Conservation (phyloP, 1,140 invertebrate genomes). For the Drosophila aff. region DNA sequence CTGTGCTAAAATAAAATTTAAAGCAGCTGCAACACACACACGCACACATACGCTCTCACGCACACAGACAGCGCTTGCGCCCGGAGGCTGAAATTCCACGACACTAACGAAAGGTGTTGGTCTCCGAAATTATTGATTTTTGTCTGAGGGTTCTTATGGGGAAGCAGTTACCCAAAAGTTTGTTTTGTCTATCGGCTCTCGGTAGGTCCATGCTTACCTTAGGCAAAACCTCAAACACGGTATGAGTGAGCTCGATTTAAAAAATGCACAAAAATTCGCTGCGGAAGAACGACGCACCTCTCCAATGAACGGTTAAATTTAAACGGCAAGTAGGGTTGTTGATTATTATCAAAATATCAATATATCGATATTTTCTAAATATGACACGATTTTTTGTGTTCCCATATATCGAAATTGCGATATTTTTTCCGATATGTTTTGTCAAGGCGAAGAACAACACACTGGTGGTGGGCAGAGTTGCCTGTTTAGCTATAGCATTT, state of each 20-base stretch:
- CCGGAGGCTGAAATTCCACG: slow-evolving; percentile 53
- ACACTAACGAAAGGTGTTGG: slow-evolving; percentile 38
- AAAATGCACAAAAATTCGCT: slow-evolving; percentile 10
- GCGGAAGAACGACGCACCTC: slow-evolving; percentile 32
- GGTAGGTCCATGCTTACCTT: slow-evolving; percentile 22
- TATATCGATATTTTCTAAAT: no score
- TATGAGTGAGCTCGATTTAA: background rate
- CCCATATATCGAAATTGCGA: no score
- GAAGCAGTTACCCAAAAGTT: background rate
- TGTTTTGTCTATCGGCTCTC: background rate
- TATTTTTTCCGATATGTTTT: no score
- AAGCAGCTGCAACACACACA: slow-evolving; percentile 55
- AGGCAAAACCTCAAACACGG: background rate
- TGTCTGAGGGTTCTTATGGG: background rate
- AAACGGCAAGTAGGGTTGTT: background rate
- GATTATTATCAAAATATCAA: no score
- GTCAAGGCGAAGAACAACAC: no score
- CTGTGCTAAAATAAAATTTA: slow-evolving; percentile 64
- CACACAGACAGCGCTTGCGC: slow-evolving; percentile 46
- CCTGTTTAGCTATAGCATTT: no score
- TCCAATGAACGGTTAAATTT: slow-evolving; percentile 32
- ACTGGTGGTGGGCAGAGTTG: no score
- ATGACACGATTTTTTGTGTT: no score
- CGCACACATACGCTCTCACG: background rate
- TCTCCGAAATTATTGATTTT: slow-evolving; percentile 33